phyloP scores from a whole-genome alignment of 2,113 vertebrate genomes.

The Hoplias malabaricus region DNA sequence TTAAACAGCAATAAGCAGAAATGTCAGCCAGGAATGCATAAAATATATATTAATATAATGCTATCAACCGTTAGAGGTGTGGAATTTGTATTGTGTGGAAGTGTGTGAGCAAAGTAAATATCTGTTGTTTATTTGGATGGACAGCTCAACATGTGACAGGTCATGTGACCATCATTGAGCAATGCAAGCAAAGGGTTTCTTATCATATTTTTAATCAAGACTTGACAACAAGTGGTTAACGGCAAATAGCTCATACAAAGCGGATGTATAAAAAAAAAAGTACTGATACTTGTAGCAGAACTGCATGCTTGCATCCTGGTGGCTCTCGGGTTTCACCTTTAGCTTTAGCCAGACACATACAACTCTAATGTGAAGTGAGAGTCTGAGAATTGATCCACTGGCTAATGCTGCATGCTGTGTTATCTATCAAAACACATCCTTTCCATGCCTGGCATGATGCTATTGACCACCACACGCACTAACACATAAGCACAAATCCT shows the following conservation, averaged over 20 bases:
- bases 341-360: not conserved
- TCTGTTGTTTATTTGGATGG: not conserved
- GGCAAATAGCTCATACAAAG: not conserved
- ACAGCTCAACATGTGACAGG: not conserved
- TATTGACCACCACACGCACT: slow-evolving; percentile 32
- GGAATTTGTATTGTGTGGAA: not conserved
- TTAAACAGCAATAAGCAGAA: not conserved
- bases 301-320: not conserved
- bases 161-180: not conserved
- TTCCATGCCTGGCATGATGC: slow-evolving; percentile 8
- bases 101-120: not conserved
- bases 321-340: slow-evolving; percentile 36
- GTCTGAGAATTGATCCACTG: slow-evolving; percentile 34
- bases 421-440: slow-evolving; percentile 42
- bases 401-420: slow-evolving; percentile 7
- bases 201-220: not conserved
- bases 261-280: not conserved
- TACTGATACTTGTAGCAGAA: not conserved
- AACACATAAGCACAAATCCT: slow-evolving; percentile 41
- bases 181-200: not conserved
- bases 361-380: slow-evolving; percentile 46
- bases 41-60: not conserved
- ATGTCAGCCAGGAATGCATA: not conserved
- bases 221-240: not conserved
- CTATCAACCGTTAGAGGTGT: not conserved